Evolutionary conservation across 2,113 vertebrate species (phyloP), one percentile per base, ranked within the genome.

Genomic region (Antigone vipio): DNA sequence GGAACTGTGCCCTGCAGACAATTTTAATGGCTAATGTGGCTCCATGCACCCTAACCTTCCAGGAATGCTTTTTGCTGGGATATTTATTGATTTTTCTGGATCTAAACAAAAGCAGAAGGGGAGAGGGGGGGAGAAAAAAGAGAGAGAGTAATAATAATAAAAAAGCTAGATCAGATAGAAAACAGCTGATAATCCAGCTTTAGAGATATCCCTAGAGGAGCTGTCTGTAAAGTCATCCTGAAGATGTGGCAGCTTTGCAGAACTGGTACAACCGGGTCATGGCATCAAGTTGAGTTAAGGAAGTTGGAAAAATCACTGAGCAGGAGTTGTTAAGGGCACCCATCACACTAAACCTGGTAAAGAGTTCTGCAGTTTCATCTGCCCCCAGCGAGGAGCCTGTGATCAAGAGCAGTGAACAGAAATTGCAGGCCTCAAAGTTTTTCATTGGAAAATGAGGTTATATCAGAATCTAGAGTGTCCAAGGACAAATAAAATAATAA

Each of bases 1-100:
- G 95, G 92, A 93, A 77, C 76, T n/a, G 16, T 88, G 88, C 88
- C 96, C 76, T 85, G 68, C 79, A 94, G 92, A 93, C 60, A 53
- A 58, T 91, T 89, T 71, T 81, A 93, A 86, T 87, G 83, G 64
- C 69, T 84, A 56, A 0, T 21, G 82, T 80, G 88, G 63, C 73
- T 96, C 79, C 85, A 7, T 3, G 52, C 56, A 84, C 60, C 69
- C 64, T 67, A 74, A 92, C 52, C 52, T 94, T 77, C 73, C 68
- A 95, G 75, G 53, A 93, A 90, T 49, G 52, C 19, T 72, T 90
- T 94, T 86, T 85, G 14, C 68, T 63, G 76, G 38, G 76, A 7
- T 86, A 80, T 92, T 96, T 88, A 55, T 59, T 56, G 32, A 62
- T 92, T 83, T 69, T 83, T 69, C 88, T 83, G 75, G 52, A 86